phyloP scores from a whole-genome alignment of 2,888 invertebrate species.

The Tolmerus cingulatus region DNA sequence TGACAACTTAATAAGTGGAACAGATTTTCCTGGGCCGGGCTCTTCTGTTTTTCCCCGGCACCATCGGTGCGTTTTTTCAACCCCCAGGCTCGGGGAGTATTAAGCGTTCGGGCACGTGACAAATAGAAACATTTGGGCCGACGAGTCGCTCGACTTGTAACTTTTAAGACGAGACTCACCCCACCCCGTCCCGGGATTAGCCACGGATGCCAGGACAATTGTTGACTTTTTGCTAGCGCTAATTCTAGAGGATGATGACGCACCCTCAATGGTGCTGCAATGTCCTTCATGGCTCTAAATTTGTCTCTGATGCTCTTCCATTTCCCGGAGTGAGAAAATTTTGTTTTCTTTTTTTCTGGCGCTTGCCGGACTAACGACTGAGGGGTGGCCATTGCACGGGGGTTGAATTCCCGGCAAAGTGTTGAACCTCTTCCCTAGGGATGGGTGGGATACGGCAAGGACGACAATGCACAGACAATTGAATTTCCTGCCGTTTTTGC shows the following conservation, averaged over 20 bases:
- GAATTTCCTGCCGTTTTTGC: not conserved
- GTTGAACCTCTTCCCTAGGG: not conserved
- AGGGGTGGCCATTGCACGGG: not conserved
- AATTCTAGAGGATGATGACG: not conserved
- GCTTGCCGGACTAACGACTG: not conserved
- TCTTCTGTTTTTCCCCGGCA: constrained; percentile 4
- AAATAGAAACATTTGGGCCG: constrained; percentile 48
- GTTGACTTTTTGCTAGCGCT: constrained; percentile 17
- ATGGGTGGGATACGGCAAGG: not conserved
- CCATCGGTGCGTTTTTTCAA: not conserved
- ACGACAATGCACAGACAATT: not conserved
- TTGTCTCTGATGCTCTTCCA: not conserved
- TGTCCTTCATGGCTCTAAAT: not conserved
- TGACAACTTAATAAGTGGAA: constrained; percentile 55
- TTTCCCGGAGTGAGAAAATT: not conserved
- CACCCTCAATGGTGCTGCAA: not conserved
- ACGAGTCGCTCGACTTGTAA: constrained; percentile 20
- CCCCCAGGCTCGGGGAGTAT: not conserved
- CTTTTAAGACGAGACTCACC: not conserved
- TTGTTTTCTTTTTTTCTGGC: not conserved
- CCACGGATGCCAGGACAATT: not conserved
- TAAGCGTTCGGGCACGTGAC: constrained; percentile 46
- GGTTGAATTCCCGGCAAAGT: not conserved
- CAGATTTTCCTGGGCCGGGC: constrained; percentile 49
- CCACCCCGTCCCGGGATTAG: not conserved